Evolutionary conservation across 1,140 invertebrate species (phyloP).

Genomic region (Glomeris maerens): DNA sequence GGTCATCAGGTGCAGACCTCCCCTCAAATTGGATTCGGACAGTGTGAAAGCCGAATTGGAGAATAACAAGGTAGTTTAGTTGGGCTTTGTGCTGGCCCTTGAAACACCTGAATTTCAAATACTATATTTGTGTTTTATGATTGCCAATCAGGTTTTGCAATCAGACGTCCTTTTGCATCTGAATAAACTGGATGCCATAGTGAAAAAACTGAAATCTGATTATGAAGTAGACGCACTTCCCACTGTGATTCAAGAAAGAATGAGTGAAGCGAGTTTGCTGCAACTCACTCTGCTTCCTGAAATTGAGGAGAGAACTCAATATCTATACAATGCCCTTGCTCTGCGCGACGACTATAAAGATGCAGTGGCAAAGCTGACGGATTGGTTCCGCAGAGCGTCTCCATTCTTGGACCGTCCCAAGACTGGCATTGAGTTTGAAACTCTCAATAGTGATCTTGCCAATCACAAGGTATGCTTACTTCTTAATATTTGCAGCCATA

Average conservation of each 20-base stretch:
- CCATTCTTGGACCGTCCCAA: constrained; percentile 57
- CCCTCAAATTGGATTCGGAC: constrained; percentile 57
- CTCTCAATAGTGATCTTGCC: constrained; percentile 60
- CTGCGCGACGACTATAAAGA: constrained; percentile 12
- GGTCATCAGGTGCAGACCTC: constrained; percentile 59
- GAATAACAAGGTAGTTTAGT: constrained; percentile 29
- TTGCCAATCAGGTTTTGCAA: constrained; percentile 35
- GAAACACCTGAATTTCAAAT: background rate
- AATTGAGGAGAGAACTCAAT: constrained; percentile 49
- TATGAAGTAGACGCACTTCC: constrained; percentile 46
- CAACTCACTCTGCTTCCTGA: constrained; percentile 59
- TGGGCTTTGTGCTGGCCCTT: background rate
- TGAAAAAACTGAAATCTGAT: constrained; percentile 51
- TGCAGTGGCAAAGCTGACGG: constrained; percentile 44
- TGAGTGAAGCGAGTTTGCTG: constrained; percentile 63
- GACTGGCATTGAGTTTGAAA: constrained; percentile 74
- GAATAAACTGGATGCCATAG: constrained; percentile 48
- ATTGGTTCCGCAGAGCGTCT: constrained; percentile 73
- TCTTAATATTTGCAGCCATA: constrained; percentile 5
- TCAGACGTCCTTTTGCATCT: constrained; percentile 49
- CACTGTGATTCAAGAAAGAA: constrained; percentile 57
- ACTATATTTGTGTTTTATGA: background rate
- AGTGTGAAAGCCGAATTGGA: constrained; percentile 66
- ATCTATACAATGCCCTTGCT: constrained; percentile 14
- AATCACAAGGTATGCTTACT: constrained; percentile 52